Percentiles rank a stretch among this genome's conserved stretches.
Conservation (phyloP, 2,888 invertebrate genomes). For the Agrochola lota region DNA sequence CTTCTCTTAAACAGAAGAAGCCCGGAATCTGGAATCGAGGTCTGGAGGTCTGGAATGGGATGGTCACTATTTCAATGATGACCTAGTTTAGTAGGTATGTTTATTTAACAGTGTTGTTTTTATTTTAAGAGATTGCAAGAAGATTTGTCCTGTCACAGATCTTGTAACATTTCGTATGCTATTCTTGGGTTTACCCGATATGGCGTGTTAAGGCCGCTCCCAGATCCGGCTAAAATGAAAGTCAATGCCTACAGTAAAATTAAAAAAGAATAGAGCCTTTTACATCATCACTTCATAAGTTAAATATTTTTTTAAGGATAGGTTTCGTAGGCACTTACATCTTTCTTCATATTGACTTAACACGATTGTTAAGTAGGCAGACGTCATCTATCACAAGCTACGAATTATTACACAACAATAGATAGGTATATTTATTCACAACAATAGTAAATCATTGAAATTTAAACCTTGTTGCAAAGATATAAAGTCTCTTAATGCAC, state of each 20-base stretch:
- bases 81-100: background rate
- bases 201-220: slow-evolving; percentile 1
- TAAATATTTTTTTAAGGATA: slow-evolving; percentile 43
- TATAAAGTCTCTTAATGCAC: background rate
- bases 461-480: background rate
- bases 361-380: slow-evolving; percentile 18
- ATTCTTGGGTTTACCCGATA: background rate
- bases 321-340: slow-evolving; percentile 20
- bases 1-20: background rate
- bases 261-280: slow-evolving; percentile 4
- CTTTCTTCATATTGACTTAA: slow-evolving; percentile 38
- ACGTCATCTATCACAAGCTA: slow-evolving; percentile 27
- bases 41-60: no score
- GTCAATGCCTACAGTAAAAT: slow-evolving; percentile 4
- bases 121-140: background rate
- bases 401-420: slow-evolving; percentile 42
- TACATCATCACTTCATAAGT: slow-evolving; percentile 23
- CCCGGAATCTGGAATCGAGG: no score
- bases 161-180: background rate
- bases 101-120: background rate
- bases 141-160: background rate
- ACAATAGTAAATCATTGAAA: slow-evolving; percentile 1
- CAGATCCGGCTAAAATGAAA: slow-evolving; percentile 38
- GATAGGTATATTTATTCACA: background rate
- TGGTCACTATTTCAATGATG: background rate